These are phyloP conservation scores for Oreochromis spilurus DNA, from an alignment of 2,113 vertebrate genomes.

Conservation along the genomic window DNA sequence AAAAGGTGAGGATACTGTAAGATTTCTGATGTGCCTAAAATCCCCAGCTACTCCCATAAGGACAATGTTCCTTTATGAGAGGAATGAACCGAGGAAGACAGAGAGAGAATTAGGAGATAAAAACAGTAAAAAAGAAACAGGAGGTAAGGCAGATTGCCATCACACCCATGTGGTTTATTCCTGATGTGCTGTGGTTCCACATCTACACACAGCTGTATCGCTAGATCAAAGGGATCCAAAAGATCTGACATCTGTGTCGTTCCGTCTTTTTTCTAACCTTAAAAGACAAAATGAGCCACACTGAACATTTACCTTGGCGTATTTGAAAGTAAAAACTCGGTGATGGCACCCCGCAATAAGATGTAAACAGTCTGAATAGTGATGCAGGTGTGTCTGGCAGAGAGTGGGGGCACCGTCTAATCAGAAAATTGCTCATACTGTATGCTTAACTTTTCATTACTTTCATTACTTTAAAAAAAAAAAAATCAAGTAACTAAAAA, in stretches of 20 bases:
- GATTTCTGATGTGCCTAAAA: constrained; percentile 36
- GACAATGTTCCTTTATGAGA: constrained; percentile 31
- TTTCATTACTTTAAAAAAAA: neutral
- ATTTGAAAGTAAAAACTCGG: neutral
- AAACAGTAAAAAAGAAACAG: neutral
- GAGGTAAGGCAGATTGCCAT: neutral
- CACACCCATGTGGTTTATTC: constrained; percentile 1
- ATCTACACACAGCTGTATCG: neutral
- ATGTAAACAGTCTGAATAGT: constrained; percentile 28
- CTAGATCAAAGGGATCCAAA: constrained; percentile 12
- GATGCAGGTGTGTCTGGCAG: constrained; percentile 21
- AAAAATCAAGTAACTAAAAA: neutral
- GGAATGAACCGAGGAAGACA: neutral
- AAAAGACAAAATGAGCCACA: constrained; percentile 31
- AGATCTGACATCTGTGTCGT: constrained; percentile 2
- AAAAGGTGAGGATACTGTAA: constrained; percentile 31
- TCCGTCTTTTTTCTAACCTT: neutral
- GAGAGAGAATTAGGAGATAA: neutral
- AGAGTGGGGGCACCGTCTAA: constrained; percentile 43
- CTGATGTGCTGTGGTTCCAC: neutral
- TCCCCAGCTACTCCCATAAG: constrained; percentile 13
- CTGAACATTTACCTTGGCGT: neutral
- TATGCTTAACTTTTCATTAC: constrained; percentile 67
- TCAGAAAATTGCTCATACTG: constrained; percentile 41
- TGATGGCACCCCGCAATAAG: neutral